Conservation (phyloP, 2,113 vertebrate species). For the Coracopsis vasa region DNA sequence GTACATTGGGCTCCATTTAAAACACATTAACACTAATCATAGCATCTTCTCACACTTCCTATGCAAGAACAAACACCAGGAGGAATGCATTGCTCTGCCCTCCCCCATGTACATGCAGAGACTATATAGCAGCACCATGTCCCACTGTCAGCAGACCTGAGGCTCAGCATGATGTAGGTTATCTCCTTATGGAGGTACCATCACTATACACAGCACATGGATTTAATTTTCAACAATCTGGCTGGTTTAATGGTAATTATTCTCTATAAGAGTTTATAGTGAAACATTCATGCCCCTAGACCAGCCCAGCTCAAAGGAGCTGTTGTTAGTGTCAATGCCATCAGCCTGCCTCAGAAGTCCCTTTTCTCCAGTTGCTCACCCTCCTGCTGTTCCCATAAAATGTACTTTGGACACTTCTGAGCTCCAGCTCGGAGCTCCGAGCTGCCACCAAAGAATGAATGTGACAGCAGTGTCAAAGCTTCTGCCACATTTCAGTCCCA, state of each 20-base stretch:
- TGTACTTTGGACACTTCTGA: neutral
- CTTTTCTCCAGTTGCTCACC: neutral
- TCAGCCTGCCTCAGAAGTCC: neutral
- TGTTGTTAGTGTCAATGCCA: neutral
- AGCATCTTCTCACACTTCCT: neutral
- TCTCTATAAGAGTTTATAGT: neutral
- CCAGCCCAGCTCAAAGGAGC: neutral
- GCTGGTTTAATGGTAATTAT: neutral
- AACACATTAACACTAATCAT: neutral
- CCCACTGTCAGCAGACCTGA: neutral
- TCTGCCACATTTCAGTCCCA: neutral
- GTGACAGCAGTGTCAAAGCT: neutral
- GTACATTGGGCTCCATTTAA: neutral
- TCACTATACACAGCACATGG: neutral
- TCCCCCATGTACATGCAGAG: neutral
- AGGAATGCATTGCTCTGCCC: neutral
- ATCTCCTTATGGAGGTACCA: neutral
- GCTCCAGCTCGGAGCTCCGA: neutral
- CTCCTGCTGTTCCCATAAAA: neutral
- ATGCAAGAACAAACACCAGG: neutral
- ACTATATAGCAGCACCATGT: neutral
- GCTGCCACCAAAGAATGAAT: neutral
- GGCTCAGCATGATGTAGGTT: neutral
- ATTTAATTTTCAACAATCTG: neutral
- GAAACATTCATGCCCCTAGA: neutral